Conservation (phyloP, 35 echinoderm and acorn worm species). For the Anneissia japonica region DNA sequence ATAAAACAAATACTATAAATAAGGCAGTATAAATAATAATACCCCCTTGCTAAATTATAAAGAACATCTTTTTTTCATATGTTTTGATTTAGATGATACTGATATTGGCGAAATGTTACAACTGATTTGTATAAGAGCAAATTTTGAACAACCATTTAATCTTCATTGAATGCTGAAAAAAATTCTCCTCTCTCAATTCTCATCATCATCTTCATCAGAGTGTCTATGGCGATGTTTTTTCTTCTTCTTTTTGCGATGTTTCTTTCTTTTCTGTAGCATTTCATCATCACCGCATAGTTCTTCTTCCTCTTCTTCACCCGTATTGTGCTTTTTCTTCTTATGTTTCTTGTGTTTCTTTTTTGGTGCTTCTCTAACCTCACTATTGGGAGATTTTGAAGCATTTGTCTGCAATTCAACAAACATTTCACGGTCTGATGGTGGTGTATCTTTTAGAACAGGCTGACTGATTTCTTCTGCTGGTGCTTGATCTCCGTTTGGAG, state of each 20-base stretch:
- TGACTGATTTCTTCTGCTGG: not conserved
- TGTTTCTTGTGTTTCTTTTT: not conserved
- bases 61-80: too few species aligned
- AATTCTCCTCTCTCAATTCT: not conserved
- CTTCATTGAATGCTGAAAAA: too few species aligned
- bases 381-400: not conserved
- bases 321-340: not conserved
- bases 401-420: not conserved
- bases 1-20: too few species aligned
- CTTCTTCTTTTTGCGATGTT: not conserved
- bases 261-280: conserved; percentile 3
- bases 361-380: not conserved
- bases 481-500: not conserved
- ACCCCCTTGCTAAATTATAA: too few species aligned
- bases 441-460: not conserved
- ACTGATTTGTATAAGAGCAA: too few species aligned
- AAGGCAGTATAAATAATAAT: too few species aligned
- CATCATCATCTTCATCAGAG: not conserved
- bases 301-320: not conserved
- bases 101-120: too few species aligned
- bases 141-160: too few species aligned
- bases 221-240: not conserved
- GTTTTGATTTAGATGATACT: too few species aligned
- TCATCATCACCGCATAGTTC: not conserved
- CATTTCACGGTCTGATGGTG: not conserved